These are phyloP conservation scores for Hypanus sabinus DNA, from an alignment of 2,113 vertebrate genomes.

Conservation along the genomic window DNA sequence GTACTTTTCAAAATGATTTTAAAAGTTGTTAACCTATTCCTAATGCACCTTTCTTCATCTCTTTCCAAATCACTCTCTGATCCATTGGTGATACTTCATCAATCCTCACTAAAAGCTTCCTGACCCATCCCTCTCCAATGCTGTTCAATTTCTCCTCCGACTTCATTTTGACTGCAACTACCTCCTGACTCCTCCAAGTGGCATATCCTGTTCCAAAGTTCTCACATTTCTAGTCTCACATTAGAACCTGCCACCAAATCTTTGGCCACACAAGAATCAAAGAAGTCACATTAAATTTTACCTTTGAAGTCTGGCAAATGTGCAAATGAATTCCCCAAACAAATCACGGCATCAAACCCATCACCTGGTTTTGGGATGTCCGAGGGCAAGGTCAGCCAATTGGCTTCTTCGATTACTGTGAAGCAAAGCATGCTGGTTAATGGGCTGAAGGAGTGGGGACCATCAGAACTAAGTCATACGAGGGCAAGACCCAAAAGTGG, in stretches of 20 bases:
- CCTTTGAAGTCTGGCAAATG: constrained; percentile 97
- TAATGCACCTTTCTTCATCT: no score
- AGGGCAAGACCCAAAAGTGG: not conserved
- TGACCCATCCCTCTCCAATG: no score
- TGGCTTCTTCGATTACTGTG: constrained; percentile 91
- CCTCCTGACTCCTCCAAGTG: no score
- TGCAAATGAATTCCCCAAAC: constrained; percentile 93
- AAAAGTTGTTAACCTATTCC: no score
- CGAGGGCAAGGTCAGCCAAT: constrained; percentile 80
- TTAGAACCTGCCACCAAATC: not conserved
- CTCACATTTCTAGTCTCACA: not conserved
- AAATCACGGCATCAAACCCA: constrained; percentile 90
- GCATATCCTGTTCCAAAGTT: no score
- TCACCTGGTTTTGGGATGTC: constrained; percentile 73
- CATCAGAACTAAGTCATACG: not conserved
- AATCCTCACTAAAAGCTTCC: no score
- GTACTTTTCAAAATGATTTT: no score
- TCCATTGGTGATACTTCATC: no score
- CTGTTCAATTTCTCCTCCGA: no score
- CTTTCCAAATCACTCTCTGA: no score
- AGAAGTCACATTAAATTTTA: constrained; percentile 46
- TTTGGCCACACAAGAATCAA: not conserved
- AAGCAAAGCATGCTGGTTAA: not conserved
- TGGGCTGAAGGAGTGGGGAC: not conserved
- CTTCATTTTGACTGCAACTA: no score